Evolutionary conservation across 2,113 vertebrate species (phyloP).

Genomic region (Mola mola): DNA sequence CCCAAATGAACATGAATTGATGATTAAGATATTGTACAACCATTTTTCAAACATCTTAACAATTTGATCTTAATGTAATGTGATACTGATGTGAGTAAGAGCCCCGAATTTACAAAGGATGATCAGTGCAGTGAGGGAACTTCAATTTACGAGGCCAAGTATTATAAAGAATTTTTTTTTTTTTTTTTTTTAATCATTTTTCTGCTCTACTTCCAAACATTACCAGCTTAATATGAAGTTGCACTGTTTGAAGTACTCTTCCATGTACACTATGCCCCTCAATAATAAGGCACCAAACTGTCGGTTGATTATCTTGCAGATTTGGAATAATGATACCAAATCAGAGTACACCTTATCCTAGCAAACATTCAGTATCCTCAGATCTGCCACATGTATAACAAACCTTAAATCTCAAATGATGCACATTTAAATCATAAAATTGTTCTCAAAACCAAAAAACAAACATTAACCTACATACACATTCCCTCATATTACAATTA

Average conservation of each 20-base stretch:
- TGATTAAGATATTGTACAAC: background rate
- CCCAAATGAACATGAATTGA: no score
- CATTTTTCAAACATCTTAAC: background rate
- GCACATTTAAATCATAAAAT: slow-evolving; percentile 5
- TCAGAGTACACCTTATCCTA: no score
- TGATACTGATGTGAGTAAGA: background rate
- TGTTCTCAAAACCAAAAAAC: slow-evolving; percentile 5
- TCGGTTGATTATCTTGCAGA: no score
- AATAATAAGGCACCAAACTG: no score
- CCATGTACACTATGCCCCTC: no score
- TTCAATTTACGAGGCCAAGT: no score
- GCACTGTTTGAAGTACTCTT: slow-evolving; percentile 1
- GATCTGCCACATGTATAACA: slow-evolving; percentile 2
- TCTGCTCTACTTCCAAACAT: background rate
- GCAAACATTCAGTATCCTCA: background rate
- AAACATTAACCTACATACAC: background rate
- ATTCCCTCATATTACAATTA: no score
- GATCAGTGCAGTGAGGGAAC: no score
- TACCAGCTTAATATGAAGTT: background rate
- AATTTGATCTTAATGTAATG: background rate
- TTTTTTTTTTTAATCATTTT: no score
- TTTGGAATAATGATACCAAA: no score
- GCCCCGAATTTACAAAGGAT: background rate
- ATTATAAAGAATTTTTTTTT: background rate
- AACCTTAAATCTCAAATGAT: background rate